phyloP scores from a whole-genome alignment of 2,888 invertebrate genomes.

The Gortyna flavago region DNA sequence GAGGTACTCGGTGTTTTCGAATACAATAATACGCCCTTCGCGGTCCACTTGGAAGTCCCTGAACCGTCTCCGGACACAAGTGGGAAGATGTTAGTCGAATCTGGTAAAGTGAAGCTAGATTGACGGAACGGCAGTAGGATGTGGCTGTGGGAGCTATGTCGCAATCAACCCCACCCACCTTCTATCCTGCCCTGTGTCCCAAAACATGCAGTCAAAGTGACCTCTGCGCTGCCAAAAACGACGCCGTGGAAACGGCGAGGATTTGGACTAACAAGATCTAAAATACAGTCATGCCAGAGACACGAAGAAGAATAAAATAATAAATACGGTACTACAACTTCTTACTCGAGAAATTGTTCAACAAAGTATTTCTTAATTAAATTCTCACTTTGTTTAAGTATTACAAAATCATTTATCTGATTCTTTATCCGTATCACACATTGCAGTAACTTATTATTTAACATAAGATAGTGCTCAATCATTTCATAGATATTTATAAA shows the following conservation, averaged over 20 bases:
- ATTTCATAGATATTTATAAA: constrained; percentile 10
- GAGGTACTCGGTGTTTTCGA: background rate
- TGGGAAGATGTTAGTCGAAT: background rate
- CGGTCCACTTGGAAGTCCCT: background rate
- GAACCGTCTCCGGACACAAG: too few relatives aligned
- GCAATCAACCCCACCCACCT: too few relatives aligned
- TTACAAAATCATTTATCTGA: background rate
- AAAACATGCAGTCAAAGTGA: too few relatives aligned
- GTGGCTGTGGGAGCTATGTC: too few relatives aligned
- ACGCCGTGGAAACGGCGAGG: too few relatives aligned
- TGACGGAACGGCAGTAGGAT: background rate
- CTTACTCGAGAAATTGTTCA: too few relatives aligned
- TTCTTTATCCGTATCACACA: constrained; percentile 17
- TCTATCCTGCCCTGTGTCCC: too few relatives aligned
- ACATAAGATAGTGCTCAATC: constrained; percentile 11
- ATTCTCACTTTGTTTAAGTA: background rate
- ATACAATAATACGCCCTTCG: background rate
- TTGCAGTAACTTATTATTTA: constrained; percentile 6
- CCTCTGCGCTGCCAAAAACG: too few relatives aligned
- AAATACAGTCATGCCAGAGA: too few relatives aligned
- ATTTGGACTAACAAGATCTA: too few relatives aligned
- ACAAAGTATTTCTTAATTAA: background rate
- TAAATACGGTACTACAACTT: too few relatives aligned
- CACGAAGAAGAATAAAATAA: background rate
- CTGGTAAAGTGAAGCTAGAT: background rate